Conservation (phyloP, 2,797 vertebrate genomes). For the Neosalanx taihuensis region DNA sequence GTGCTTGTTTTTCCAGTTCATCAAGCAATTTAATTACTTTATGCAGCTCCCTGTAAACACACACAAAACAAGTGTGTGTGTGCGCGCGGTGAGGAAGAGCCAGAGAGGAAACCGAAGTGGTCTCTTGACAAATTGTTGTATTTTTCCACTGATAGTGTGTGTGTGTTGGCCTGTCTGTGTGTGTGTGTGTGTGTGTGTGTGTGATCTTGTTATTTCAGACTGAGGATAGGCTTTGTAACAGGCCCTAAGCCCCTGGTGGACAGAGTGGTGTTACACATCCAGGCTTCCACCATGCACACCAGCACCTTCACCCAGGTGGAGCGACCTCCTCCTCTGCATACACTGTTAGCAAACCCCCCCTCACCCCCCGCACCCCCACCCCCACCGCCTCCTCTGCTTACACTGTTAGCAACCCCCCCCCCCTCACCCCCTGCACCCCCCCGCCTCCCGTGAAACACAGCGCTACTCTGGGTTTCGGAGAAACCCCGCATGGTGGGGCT, state of each 20-base stretch:
- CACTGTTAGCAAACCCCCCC: not conserved
- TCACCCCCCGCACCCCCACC: not conserved
- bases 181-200: not conserved
- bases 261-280: slow-evolving; percentile 85
- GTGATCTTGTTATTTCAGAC: slow-evolving; percentile 57
- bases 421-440: not conserved
- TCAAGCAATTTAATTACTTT: slow-evolving; percentile 5
- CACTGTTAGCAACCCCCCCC: not conserved
- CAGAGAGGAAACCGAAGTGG: too few species aligned
- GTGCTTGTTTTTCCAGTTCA: slow-evolving; percentile 7
- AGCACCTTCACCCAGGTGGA: slow-evolving; percentile 92
- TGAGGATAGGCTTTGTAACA: slow-evolving; percentile 90
- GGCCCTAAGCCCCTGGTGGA: slow-evolving; percentile 89
- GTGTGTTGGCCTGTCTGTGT: not conserved
- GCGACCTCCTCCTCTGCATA: not conserved
- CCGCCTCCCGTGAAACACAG: too few species aligned
- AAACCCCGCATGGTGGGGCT: not conserved
- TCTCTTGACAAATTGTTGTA: not conserved
- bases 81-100: too few species aligned
- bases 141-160: slow-evolving; percentile 10
- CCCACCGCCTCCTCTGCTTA: not conserved
- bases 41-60: not conserved
- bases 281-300: slow-evolving; percentile 87
- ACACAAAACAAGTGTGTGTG: not conserved
- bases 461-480: not conserved